Conservation (phyloP, 2,888 invertebrate species). For the Arge pagana region DNA sequence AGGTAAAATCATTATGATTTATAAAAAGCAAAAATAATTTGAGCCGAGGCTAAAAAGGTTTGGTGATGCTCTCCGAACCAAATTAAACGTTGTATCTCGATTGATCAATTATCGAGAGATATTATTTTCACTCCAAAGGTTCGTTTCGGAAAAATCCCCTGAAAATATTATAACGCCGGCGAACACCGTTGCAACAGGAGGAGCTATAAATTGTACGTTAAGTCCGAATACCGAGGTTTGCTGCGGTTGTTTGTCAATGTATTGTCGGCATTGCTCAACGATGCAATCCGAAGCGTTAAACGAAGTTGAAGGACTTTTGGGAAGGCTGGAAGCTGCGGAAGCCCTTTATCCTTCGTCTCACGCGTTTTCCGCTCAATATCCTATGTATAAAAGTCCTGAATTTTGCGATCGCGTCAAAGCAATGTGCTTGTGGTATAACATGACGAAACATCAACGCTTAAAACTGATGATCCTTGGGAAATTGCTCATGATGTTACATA, state of each 20-base stretch:
- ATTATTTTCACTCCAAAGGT: no score
- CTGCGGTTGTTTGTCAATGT: constrained; percentile 74
- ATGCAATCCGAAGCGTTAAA: constrained; percentile 75
- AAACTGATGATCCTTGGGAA: constrained; percentile 77
- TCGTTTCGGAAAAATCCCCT: no score
- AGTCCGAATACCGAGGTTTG: constrained; percentile 51
- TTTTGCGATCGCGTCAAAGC: constrained; percentile 75
- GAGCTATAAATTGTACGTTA: constrained; percentile 17
- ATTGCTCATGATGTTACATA: constrained; percentile 62
- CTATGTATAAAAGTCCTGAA: constrained; percentile 67
- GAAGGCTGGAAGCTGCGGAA: constrained; percentile 76
- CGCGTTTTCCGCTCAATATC: constrained; percentile 77
- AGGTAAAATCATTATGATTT: no score
- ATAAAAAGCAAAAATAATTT: no score
- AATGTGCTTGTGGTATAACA: constrained; percentile 91
- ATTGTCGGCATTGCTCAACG: constrained; percentile 72
- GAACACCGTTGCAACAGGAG: no score
- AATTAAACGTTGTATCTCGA: no score
- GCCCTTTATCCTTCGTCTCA: constrained; percentile 83
- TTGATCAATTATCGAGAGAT: no score
- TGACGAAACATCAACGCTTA: constrained; percentile 80
- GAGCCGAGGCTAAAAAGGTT: no score
- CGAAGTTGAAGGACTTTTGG: constrained; percentile 74
- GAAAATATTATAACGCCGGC: no score
- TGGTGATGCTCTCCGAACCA: no score